Percentiles rank a stretch among this genome's conserved stretches.
Conservation (phyloP, 2,113 vertebrate genomes). For the Leucosticte australis region DNA sequence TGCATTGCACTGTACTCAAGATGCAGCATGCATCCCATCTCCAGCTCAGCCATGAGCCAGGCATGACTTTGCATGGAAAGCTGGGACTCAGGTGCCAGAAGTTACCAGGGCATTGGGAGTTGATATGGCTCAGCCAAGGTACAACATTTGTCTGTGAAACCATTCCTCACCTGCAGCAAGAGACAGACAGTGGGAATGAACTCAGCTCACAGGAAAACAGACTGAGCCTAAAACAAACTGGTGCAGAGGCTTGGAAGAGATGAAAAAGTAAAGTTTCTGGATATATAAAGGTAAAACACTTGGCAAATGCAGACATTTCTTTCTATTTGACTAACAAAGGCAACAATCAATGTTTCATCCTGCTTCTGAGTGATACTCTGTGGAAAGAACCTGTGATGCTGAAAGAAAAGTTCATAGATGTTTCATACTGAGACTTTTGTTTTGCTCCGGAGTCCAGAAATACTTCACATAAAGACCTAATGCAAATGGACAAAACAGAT, state of each 20-base stretch:
- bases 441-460: not conserved
- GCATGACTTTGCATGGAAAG: not conserved
- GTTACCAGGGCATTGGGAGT: fast-evolving
- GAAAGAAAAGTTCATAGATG: not conserved
- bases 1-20: not conserved
- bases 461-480: not conserved
- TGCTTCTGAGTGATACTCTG: not conserved
- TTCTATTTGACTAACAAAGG: not conserved
- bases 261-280: not conserved
- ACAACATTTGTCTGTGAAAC: not conserved
- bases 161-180: not conserved
- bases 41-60: not conserved
- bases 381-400: not conserved
- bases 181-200: not conserved
- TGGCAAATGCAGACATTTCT: not conserved
- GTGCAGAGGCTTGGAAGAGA: not conserved
- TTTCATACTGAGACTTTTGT: not conserved
- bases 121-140: not conserved
- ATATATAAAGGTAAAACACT: not conserved
- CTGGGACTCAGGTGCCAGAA: not conserved
- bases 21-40: fast-evolving
- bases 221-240: not conserved
- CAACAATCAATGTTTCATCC: not conserved
- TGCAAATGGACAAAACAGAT: not conserved
- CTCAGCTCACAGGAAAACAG: not conserved